Conservation (phyloP, 1,140 invertebrate genomes). For the Diachasmimorpha longicaudata region DNA sequence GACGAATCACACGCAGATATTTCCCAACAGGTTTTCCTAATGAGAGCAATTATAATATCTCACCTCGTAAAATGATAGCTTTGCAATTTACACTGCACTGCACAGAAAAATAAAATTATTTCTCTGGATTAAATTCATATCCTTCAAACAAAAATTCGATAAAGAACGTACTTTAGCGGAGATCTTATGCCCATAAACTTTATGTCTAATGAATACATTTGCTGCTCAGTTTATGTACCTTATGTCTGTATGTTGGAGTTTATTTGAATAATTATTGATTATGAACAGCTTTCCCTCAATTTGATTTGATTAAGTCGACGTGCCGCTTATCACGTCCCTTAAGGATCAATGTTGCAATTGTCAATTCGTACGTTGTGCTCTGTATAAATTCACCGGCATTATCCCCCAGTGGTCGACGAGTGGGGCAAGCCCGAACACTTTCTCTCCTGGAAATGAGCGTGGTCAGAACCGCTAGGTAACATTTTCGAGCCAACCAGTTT, state of each 20-base stretch:
- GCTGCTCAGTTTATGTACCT: too few species aligned
- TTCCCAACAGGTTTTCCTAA: neutral
- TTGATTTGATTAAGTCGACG: neutral
- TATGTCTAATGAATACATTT: too few species aligned
- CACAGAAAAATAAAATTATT: too few species aligned
- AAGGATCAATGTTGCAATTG: neutral
- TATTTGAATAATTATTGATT: too few species aligned
- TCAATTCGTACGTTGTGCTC: neutral
- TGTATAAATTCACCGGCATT: neutral
- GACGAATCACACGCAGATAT: neutral
- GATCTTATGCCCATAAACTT: too few species aligned
- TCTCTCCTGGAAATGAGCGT: conserved; percentile 15
- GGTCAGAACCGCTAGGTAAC: neutral
- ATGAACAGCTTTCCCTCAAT: neutral
- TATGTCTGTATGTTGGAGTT: too few species aligned
- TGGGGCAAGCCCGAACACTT: conserved; percentile 21
- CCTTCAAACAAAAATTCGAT: too few species aligned
- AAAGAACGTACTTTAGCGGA: too few species aligned
- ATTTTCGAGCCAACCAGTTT: conserved; percentile 22
- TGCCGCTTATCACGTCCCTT: neutral
- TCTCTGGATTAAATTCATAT: too few species aligned
- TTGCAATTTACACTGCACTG: too few species aligned
- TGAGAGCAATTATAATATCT: neutral
- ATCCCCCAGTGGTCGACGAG: neutral
- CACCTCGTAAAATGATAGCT: neutral